Evolutionary conservation across 2,113 vertebrate genomes (phyloP), one percentile per base, ranked within the genome.

Genomic region (Stictonetta naevosa): DNA sequence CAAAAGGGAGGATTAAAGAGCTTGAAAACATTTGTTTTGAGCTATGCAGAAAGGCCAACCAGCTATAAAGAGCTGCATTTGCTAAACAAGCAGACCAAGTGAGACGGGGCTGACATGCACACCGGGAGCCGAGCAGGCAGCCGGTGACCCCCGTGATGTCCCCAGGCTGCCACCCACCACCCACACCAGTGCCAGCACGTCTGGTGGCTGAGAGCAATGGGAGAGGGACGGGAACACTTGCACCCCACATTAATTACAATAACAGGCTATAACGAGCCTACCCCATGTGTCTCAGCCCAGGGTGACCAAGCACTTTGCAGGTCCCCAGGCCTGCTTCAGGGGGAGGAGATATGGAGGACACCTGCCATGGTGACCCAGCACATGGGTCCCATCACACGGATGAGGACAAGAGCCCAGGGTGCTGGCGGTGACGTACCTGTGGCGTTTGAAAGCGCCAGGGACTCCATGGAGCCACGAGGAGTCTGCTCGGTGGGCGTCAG

Each of bases 381-480:
- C 25, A 12, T 3, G 46, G 46, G 46, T 22, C 31, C 15, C 25
- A 1, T 1, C 3, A 3, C 74, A 60, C 0, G 3, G 42, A 82
- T 38, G 21, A 29, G 0, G 3, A 63, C 25, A 25, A 23, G 50
- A 52, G 34, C 33, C n/a, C 0, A 0, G 40, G 56, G 48, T 38
- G 38, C 38, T 38, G 38, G 10, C 38, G 38, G 38, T 28, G 72
- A 79, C 87, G 4, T 98, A 99, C 99, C 99, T 98, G 99, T 99
- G 25, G 98, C 97, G 8, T 99, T 99, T 33, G 99, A 99, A 83
- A 99, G 97, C 0, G 99, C 98, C 42, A 99, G 97, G 3, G 99
- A 99, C 93, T 99, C 99, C 98, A 99, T 99, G 83, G 99, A 99
- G 60, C 99, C 99, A 1, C 98, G 97, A 2, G 99, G 99, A 7